Conservation (phyloP, 1,140 invertebrate genomes). For the Saccostrea cuccullata region DNA sequence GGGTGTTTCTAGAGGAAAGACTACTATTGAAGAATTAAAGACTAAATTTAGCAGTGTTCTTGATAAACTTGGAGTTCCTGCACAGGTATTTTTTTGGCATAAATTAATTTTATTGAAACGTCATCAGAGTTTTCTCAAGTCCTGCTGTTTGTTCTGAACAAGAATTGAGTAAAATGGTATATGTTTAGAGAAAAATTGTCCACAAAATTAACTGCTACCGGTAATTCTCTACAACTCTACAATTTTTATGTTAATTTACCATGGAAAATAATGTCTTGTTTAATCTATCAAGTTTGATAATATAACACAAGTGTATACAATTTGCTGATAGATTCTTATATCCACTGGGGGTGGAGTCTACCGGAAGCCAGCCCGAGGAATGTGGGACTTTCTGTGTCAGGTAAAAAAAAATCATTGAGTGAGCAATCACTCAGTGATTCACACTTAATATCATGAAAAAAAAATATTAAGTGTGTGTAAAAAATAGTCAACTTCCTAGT, state of each 20-base stretch:
- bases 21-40: slow-evolving; percentile 88
- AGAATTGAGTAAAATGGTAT: not conserved
- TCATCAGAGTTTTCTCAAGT: not conserved
- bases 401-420: too few relatives aligned
- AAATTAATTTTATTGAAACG: not conserved
- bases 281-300: too few relatives aligned
- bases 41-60: slow-evolving; percentile 88
- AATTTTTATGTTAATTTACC: too few relatives aligned
- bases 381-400: slow-evolving; percentile 86
- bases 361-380: slow-evolving; percentile 92
- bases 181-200: not conserved
- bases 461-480: too few relatives aligned
- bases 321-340: slow-evolving; percentile 80
- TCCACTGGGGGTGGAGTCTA: slow-evolving; percentile 87
- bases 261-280: too few relatives aligned
- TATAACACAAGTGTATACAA: too few relatives aligned
- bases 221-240: too few relatives aligned
- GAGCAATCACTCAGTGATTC: too few relatives aligned
- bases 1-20: slow-evolving; percentile 82
- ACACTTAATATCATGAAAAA: too few relatives aligned
- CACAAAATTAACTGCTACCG: too few relatives aligned
- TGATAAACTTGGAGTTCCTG: slow-evolving; percentile 87
- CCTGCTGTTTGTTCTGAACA: not conserved
- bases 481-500: too few relatives aligned
- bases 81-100: slow-evolving; percentile 79